Evolutionary conservation across 2,113 vertebrate genomes (phyloP).

Genomic region (Notechis scutatus): DNA sequence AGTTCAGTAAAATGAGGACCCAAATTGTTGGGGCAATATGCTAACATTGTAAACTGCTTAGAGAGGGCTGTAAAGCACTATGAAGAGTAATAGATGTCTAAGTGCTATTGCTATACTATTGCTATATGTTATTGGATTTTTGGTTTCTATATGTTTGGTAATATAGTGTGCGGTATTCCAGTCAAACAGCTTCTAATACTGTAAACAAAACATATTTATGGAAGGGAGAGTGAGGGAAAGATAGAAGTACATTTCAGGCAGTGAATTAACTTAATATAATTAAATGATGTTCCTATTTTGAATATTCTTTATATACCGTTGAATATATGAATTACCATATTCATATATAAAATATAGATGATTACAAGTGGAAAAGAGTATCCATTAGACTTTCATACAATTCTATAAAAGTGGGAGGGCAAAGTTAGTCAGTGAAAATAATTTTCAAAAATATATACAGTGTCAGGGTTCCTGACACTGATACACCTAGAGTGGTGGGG

Average conservation of each 20-base stretch:
- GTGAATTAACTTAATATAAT: neutral
- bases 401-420: neutral
- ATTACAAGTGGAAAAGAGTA: neutral
- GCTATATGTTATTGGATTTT: constrained; percentile 8
- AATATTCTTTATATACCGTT: neutral
- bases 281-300: neutral
- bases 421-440: neutral
- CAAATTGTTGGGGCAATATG: no score
- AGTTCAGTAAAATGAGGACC: no score
- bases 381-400: neutral
- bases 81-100: no score
- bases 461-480: no score
- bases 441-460: neutral
- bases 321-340: neutral
- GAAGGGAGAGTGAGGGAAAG: neutral
- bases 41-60: no score
- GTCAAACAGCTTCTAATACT: neutral
- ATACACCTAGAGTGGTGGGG: no score
- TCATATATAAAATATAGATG: neutral
- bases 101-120: neutral
- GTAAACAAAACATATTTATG: neutral
- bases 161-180: no score
- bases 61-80: no score
- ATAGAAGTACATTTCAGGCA: neutral
- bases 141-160: neutral